Evolutionary conservation across 2,888 invertebrate species (phyloP).

Genomic region (Colostygia pectinataria): DNA sequence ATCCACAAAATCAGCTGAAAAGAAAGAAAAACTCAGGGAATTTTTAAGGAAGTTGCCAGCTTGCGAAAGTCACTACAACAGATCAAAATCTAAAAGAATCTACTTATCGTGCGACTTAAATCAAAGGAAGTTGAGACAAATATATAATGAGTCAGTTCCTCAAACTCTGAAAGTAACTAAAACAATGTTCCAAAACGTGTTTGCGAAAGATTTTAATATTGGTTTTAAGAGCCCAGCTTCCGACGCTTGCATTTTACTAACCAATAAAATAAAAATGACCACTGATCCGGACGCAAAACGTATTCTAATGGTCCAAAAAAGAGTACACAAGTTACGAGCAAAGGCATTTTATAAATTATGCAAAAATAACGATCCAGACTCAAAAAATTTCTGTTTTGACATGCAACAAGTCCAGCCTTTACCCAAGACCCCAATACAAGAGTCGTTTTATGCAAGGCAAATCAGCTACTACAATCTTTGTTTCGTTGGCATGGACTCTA

Average conservation of each 20-base stretch:
- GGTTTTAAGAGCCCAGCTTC: slow-evolving; percentile 35
- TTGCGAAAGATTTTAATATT: slow-evolving; percentile 26
- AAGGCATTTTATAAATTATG: slow-evolving; percentile 30
- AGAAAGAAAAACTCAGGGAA: slow-evolving; percentile 35
- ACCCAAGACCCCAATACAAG: slow-evolving; percentile 38
- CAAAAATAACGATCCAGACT: slow-evolving; percentile 17
- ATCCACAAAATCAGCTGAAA: slow-evolving; percentile 24
- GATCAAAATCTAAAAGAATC: slow-evolving; percentile 38
- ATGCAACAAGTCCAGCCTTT: slow-evolving; percentile 39
- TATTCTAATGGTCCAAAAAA: slow-evolving; percentile 18
- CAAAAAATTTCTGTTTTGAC: slow-evolving; percentile 35
- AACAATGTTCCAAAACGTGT: slow-evolving; percentile 31
- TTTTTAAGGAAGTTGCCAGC: slow-evolving; percentile 36
- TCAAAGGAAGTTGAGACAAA: slow-evolving; percentile 32
- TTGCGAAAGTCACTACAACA: slow-evolving; percentile 40
- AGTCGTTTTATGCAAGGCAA: slow-evolving; percentile 38
- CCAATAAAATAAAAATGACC: slow-evolving; percentile 26
- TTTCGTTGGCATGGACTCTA: slow-evolving; percentile 30
- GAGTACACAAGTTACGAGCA: slow-evolving; percentile 34
- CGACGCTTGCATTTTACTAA: slow-evolving; percentile 34
- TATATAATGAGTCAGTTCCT: slow-evolving; percentile 36
- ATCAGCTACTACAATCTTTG: slow-evolving; percentile 37
- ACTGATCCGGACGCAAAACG: slow-evolving; percentile 14
- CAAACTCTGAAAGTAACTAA: slow-evolving; percentile 12
- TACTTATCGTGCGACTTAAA: slow-evolving; percentile 36